Conservation (phyloP, 2,797 vertebrate species). For the Gallinago solitaria region DNA sequence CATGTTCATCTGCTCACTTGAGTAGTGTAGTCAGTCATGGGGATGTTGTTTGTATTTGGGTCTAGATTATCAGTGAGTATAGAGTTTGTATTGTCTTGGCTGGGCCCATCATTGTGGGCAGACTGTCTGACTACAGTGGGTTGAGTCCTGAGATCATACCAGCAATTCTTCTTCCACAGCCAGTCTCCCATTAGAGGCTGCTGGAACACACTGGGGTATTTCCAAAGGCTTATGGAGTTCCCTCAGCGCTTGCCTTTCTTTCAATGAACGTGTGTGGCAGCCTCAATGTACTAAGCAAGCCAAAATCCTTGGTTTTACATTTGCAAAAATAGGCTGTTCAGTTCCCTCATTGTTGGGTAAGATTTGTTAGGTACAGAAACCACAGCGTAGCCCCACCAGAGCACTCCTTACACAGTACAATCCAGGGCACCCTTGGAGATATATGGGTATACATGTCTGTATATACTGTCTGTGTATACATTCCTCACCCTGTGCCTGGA, state of each 20-base stretch:
- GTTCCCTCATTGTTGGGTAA: not conserved
- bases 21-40: not conserved
- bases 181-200: slow-evolving; percentile 46
- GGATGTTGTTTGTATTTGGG: slow-evolving; percentile 7
- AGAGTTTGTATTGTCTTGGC: slow-evolving; percentile 59
- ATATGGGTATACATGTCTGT: not conserved
- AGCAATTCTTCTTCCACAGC: slow-evolving; percentile 69
- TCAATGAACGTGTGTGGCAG: not conserved
- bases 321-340: not conserved
- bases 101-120: slow-evolving; percentile 64
- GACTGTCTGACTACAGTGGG: slow-evolving; percentile 69
- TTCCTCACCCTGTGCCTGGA: slow-evolving; percentile 16
- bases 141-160: slow-evolving; percentile 68
- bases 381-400: not conserved
- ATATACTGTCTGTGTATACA: not conserved
- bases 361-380: not conserved
- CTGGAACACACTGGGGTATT: slow-evolving; percentile 52
- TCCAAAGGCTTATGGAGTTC: slow-evolving; percentile 55
- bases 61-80: slow-evolving; percentile 36
- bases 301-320: not conserved
- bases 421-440: not conserved
- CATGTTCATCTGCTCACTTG: not conserved
- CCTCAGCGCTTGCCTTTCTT: not conserved
- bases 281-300: not conserved
- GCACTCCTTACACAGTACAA: not conserved